Base-by-base conservation (phyloP, 64 coral and sea anemone species). In the Pachyseris speciosa region DNA sequence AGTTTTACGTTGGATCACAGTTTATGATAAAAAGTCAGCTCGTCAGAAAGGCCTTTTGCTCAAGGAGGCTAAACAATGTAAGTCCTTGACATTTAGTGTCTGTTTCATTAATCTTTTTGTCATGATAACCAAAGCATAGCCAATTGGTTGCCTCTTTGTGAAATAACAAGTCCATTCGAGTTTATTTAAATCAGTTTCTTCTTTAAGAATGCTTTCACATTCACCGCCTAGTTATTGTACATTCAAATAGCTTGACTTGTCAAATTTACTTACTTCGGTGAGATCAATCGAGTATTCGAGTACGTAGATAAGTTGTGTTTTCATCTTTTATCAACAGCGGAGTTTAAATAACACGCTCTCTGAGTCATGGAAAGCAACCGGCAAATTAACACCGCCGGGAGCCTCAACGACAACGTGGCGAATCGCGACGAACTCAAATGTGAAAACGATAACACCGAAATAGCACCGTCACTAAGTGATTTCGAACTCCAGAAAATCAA, bases 401-500 rank as follows among this genome's bases (percentile, higher is more conserved):
- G 39, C 19, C 52, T 81, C 34, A 41, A 81, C 33, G 34, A 63
- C 11, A 53, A 81, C 31, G 7, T 61, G 77, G 33, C 19, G 52
- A 61, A 61, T 22, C 4, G 24, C 53, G 19, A 81, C 48, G 75
- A 79, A 16, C 50, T 79, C 33, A 59, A 37, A 36, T 79, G 57
- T 27, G 48, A 79, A 34, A 63, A 63, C 52, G 61, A 81, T 37
- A 81, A 81, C 52, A 63, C 32, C 51, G 52, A 63, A 57, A 81
- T 81, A 81, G 42, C 77, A n/a, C 53, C 53, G 17, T 69, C 91
- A 37, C 70, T 89, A 75, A 76, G 87, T 44, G 95, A 97, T 6
- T 78, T 93, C 47, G 92, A 97, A 58, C 80, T 97, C 8, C 66
- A 78, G 24, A 67, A 89, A 36, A 92, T 97, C 67, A 93, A 93